Evolutionary conservation across 2,797 vertebrate genomes (phyloP).

Genomic region (Malurus splendens): DNA sequence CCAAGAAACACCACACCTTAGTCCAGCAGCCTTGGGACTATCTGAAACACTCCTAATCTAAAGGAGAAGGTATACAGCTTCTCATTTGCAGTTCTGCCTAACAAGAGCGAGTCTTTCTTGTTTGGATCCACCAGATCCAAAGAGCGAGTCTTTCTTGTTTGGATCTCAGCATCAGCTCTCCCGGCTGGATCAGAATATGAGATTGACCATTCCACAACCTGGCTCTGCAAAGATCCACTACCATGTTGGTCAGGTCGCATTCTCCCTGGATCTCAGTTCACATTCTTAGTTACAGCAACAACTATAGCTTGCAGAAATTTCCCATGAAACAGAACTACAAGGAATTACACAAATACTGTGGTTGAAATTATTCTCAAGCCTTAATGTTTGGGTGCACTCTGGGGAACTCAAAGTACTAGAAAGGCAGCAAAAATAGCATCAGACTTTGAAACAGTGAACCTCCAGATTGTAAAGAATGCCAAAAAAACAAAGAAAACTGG

Average conservation of each 20-base stretch:
- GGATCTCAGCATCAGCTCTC: not conserved
- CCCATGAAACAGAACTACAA: not conserved
- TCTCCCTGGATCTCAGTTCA: not conserved
- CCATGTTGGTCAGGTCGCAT: rapidly evolving
- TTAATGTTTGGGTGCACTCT: not conserved
- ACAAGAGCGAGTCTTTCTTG: not conserved
- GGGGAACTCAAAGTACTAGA: not conserved
- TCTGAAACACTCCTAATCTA: not conserved
- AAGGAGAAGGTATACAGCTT: not conserved
- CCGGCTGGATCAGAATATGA: not conserved
- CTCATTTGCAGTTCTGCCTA: not conserved
- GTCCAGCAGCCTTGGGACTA: not conserved
- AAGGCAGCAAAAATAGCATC: not conserved
- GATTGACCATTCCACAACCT: not conserved
- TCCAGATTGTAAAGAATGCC: not conserved
- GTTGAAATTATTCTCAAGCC: not conserved
- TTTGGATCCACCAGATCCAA: not conserved
- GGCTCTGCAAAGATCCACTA: not conserved
- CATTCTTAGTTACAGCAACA: not conserved
- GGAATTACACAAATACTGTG: not conserved
- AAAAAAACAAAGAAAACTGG: not conserved
- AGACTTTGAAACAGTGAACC: not conserved
- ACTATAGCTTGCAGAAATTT: not conserved
- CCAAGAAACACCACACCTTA: not conserved
- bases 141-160: not conserved